Conservation (phyloP, 2,888 invertebrate species). For the Patella caerulea region DNA sequence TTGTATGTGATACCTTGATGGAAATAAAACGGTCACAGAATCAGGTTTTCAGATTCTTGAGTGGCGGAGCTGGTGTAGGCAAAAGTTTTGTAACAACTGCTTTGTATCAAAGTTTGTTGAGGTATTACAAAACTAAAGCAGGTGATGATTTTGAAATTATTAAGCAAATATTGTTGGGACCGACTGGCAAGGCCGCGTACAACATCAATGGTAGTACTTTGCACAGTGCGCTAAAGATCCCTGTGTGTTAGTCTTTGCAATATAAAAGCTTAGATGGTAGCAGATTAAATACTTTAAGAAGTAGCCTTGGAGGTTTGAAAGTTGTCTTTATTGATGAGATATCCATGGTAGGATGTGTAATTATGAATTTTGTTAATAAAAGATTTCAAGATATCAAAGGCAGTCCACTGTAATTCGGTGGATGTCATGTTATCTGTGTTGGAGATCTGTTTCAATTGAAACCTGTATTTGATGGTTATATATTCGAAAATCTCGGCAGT, state of each 20-base stretch:
- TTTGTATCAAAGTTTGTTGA: too few relatives aligned
- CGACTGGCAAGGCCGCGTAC: conserved; percentile 44
- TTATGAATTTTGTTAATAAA: conserved; percentile 31
- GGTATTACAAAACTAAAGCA: conserved; percentile 31
- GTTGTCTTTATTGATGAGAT: conserved; percentile 43
- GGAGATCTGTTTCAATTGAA: too few relatives aligned
- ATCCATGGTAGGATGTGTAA: conserved; percentile 37
- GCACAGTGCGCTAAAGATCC: conserved; percentile 26
- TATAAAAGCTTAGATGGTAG: conserved; percentile 23
- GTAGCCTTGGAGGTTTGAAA: conserved; percentile 20
- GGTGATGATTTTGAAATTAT: conserved; percentile 29
- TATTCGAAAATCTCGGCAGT: not conserved
- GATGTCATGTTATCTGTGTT: too few relatives aligned
- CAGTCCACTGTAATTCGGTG: too few relatives aligned
- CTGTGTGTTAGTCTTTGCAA: conserved; percentile 22
- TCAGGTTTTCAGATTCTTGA: too few relatives aligned
- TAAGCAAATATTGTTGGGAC: conserved; percentile 30
- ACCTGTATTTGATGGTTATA: too few relatives aligned
- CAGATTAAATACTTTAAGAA: conserved; percentile 17
- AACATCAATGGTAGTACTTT: conserved; percentile 31
- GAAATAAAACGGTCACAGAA: too few relatives aligned
- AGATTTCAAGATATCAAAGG: not conserved
- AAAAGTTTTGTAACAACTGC: too few relatives aligned
- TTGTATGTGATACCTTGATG: too few relatives aligned
- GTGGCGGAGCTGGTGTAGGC: too few relatives aligned